phyloP scores from a whole-genome alignment of 2,113 vertebrate genomes.

The Nyctereutes procyonoides region DNA sequence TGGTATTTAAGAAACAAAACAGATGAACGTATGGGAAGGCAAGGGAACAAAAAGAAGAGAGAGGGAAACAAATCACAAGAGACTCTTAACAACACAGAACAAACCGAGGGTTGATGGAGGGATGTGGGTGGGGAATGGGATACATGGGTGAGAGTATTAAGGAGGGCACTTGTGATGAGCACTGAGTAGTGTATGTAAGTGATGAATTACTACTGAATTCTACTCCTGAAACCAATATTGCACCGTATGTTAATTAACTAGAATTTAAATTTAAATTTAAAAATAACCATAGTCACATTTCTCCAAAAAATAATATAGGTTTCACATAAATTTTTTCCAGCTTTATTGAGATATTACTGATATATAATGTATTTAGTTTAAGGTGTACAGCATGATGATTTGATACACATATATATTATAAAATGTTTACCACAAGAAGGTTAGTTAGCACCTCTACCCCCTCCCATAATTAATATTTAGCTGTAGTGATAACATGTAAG shows the following conservation, averaged over 20 bases:
- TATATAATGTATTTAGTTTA: neutral
- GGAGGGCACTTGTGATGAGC: neutral
- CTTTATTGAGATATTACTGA: neutral
- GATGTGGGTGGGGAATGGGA: neutral
- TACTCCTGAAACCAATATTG: neutral
- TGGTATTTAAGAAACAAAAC: neutral
- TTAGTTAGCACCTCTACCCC: neutral
- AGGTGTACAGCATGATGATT: neutral
- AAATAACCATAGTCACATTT: neutral
- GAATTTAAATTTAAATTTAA: neutral
- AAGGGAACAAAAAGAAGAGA: neutral
- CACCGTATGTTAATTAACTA: neutral
- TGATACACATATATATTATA: neutral
- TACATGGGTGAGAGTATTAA: neutral
- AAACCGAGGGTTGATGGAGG: neutral
- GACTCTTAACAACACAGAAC: neutral
- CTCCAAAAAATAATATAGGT: neutral
- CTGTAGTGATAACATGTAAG: neutral
- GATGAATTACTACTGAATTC: neutral
- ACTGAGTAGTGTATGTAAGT: neutral
- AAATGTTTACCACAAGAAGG: neutral
- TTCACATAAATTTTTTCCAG: neutral
- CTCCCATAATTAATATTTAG: constrained; percentile 7
- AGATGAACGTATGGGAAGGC: neutral
- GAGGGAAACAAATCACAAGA: neutral